Percentiles rank a stretch among this genome's conserved stretches.
Evolutionary conservation across 2,888 invertebrate species (phyloP).

Genomic region (Allygus modestus): DNA sequence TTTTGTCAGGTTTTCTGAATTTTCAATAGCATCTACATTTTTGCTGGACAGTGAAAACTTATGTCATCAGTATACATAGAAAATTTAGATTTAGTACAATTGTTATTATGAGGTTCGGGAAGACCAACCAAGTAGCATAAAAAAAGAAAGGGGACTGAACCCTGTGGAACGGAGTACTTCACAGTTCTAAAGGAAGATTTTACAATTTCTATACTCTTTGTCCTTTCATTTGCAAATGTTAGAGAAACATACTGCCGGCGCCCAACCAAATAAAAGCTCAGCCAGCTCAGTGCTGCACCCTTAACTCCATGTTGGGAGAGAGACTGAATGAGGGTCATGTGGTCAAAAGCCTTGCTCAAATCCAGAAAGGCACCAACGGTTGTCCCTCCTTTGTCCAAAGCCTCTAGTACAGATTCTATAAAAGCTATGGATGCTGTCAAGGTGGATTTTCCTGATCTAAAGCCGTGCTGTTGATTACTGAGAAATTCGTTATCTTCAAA

Average conservation of each 20-base stretch:
- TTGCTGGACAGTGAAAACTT: too few relatives aligned
- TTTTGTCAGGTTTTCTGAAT: too few relatives aligned
- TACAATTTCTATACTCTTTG: neutral
- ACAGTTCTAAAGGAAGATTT: neutral
- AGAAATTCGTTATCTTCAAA: neutral
- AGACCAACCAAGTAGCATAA: too few relatives aligned
- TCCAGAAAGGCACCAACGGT: neutral
- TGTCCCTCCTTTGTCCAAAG: neutral
- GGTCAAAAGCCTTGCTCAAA: conserved; percentile 1
- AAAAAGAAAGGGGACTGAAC: too few relatives aligned
- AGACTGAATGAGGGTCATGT: neutral
- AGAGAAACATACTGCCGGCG: neutral
- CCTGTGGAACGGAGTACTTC: neutral
- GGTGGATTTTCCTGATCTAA: neutral
- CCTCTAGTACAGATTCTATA: neutral
- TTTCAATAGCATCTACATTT: too few relatives aligned
- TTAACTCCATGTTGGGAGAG: neutral
- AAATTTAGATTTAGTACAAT: too few relatives aligned
- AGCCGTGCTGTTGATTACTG: neutral
- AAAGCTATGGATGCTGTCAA: neutral
- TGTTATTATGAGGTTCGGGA: too few relatives aligned
- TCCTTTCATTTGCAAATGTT: neutral
- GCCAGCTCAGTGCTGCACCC: neutral
- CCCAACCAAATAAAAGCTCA: neutral
- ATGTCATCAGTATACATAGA: too few relatives aligned